Evolutionary conservation across 2,113 vertebrate genomes (phyloP).

Genomic region (Galemys pyrenaicus): DNA sequence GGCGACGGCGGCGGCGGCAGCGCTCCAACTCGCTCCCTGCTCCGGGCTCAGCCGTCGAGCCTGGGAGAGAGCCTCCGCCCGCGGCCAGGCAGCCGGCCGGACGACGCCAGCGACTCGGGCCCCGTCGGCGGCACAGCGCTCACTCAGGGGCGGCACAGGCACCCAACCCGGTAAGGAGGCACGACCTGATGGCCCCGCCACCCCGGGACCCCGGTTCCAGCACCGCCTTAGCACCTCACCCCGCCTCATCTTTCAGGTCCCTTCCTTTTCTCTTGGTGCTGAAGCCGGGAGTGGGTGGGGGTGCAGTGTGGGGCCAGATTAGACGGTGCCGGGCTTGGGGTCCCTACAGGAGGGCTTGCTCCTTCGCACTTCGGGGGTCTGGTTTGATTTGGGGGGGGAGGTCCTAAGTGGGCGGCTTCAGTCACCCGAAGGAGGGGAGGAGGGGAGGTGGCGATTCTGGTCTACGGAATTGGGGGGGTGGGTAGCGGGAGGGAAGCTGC

Average conservation of each 20-base stretch:
- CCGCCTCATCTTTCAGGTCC: not conserved
- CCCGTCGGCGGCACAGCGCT: constrained; percentile 74
- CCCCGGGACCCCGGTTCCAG: not conserved
- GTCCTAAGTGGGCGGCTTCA: not conserved
- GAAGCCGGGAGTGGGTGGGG: not conserved
- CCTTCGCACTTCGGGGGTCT: not conserved
- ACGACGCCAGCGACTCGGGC: constrained; percentile 76
- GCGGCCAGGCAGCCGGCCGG: constrained; percentile 58
- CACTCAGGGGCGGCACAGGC: constrained; percentile 71
- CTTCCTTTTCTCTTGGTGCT: not conserved
- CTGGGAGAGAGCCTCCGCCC: constrained; percentile 70
- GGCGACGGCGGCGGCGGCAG: constrained; percentile 83
- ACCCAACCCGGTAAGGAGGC: constrained; percentile 79
- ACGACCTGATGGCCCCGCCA: constrained; percentile 13
- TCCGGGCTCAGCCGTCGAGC: constrained; percentile 82
- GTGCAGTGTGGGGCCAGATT: not conserved
- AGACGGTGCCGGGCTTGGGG: not conserved
- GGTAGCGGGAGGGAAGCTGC: not conserved
- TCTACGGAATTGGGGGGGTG: not conserved
- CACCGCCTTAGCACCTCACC: not conserved
- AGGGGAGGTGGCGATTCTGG: not conserved
- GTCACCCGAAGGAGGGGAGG: not conserved
- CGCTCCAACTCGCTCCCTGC: constrained; percentile 87
- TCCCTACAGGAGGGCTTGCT: not conserved
- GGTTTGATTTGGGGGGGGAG: not conserved